Percentiles rank a stretch among this genome's conserved stretches.
These are phyloP conservation scores for Tillus elongatus DNA, from an alignment of 2,888 invertebrate species.

Conservation along the genomic window DNA sequence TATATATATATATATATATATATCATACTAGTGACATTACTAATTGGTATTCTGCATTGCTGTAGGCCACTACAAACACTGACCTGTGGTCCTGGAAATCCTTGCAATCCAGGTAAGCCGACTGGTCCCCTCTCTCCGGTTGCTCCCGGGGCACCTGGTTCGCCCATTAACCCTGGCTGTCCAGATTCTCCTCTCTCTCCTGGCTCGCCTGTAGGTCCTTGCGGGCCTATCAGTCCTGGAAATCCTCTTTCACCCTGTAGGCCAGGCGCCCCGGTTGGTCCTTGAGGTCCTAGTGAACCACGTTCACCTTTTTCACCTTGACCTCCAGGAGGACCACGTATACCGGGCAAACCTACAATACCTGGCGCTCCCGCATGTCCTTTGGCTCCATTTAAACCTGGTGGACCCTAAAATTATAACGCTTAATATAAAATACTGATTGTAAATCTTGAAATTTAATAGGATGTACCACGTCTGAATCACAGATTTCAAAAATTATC, in stretches of 20 bases:
- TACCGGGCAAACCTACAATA: constrained; percentile 61
- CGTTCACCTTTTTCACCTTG: constrained; percentile 70
- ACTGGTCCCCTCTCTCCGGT: constrained; percentile 66
- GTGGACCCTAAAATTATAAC: constrained; percentile 47
- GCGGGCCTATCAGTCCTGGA: constrained; percentile 64
- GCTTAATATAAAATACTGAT: neutral
- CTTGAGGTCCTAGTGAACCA: constrained; percentile 57
- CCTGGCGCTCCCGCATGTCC: constrained; percentile 64
- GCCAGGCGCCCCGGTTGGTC: constrained; percentile 71
- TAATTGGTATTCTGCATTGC: too few relatives aligned
- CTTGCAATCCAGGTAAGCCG: constrained; percentile 62
- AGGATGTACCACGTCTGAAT: neutral
- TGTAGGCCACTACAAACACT: too few relatives aligned
- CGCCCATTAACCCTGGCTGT: constrained; percentile 58
- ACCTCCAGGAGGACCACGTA: constrained; percentile 56
- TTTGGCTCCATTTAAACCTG: constrained; percentile 59
- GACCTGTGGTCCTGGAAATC: constrained; percentile 60
- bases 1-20: too few relatives aligned
- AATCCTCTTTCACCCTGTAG: constrained; percentile 56
- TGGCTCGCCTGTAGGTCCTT: constrained; percentile 71
- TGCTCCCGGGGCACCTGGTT: constrained; percentile 62
- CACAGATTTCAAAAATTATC: neutral
- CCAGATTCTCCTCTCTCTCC: constrained; percentile 74
- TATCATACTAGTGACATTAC: too few relatives aligned
- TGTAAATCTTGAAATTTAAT: too few relatives aligned